Conservation (phyloP, 2,797 vertebrate species). For the Petrocephalus sullivani region DNA sequence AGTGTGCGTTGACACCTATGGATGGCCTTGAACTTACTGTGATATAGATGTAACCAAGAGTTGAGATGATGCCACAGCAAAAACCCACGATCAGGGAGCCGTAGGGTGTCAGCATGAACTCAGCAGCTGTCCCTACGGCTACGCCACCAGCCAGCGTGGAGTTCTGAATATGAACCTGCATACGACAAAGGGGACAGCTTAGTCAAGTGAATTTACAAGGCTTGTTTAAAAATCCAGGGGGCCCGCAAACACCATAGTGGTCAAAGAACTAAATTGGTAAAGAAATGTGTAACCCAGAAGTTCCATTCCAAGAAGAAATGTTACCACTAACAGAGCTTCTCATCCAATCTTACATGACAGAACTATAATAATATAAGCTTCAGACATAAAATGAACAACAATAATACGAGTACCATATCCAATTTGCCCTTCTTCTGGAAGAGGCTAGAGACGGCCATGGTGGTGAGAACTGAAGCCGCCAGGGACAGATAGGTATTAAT, state of each 20-base stretch:
- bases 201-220: neutral
- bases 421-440: conserved; percentile 85
- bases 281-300: neutral
- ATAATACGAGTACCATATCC: conserved; percentile 77
- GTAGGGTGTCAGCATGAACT: conserved; percentile 91
- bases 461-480: conserved; percentile 81
- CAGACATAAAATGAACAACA: neutral
- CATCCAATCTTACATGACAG: neutral
- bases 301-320: neutral
- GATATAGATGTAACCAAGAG: conserved; percentile 77
- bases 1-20: neutral
- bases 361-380: neutral
- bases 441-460: conserved; percentile 81
- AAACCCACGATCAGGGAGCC: conserved; percentile 87
- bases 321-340: neutral
- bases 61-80: conserved; percentile 79
- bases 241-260: neutral
- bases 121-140: conserved; percentile 85
- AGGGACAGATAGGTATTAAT: conserved; percentile 93
- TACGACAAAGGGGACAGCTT: neutral
- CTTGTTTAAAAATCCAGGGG: neutral
- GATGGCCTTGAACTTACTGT: conserved; percentile 55
- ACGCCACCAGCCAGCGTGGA: conserved; percentile 89
- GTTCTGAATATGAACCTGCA: conserved; percentile 94
- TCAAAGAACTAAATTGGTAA: neutral